Evolutionary conservation across 2,113 vertebrate genomes (phyloP).

Genomic region (Myodes glareolus): DNA sequence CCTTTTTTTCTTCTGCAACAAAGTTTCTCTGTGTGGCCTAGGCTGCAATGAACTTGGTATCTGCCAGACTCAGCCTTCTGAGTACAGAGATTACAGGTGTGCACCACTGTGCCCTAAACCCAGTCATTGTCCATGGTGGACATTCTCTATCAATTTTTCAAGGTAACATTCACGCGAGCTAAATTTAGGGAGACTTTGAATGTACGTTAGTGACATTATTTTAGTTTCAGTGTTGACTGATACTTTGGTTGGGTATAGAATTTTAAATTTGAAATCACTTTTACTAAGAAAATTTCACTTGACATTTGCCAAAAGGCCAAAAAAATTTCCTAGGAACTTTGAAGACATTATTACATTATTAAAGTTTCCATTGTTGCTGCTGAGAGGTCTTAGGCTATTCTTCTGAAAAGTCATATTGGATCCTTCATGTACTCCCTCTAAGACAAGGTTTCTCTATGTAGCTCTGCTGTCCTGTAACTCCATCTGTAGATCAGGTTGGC

Average conservation of each 20-base stretch:
- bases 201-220: conserved; percentile 19
- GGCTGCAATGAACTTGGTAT: neutral
- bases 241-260: conserved; percentile 37
- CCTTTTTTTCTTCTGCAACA: neutral
- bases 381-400: conserved; percentile 24
- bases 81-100: neutral
- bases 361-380: neutral
- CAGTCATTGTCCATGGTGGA: neutral
- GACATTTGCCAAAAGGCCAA: neutral
- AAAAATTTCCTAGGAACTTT: neutral
- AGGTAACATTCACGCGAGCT: neutral
- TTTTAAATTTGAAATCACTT: conserved; percentile 27
- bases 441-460: neutral
- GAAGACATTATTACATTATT: neutral
- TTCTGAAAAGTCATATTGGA: neutral
- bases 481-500: neutral
- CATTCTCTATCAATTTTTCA: neutral
- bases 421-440: neutral
- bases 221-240: conserved; percentile 3
- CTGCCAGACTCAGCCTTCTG: neutral
- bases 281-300: conserved; percentile 18
- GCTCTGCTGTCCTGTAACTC: neutral
- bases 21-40: neutral
- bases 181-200: neutral
- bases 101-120: neutral